Percentiles rank a stretch among this genome's conserved stretches.
phyloP scores from a whole-genome alignment of 2,113 vertebrate species.

The Chaetops frenatus region DNA sequence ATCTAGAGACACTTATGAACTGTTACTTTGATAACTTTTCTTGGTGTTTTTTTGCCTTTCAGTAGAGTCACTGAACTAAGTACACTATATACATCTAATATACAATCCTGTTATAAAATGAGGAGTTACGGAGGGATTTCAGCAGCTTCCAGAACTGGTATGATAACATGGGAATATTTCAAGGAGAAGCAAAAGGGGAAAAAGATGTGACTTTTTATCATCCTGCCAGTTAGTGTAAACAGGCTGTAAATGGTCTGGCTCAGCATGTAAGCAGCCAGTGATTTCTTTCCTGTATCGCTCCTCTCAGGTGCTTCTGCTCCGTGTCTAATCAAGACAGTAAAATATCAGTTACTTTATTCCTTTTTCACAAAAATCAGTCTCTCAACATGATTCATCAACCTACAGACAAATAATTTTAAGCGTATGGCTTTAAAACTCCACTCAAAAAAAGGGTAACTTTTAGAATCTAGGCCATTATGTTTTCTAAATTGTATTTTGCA shows the following conservation, averaged over 20 bases:
- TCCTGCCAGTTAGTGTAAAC: background rate
- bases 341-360: background rate
- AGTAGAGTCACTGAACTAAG: background rate
- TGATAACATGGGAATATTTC: background rate
- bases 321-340: background rate
- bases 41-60: background rate
- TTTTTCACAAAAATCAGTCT: background rate
- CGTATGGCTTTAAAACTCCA: background rate
- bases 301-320: background rate
- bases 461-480: background rate
- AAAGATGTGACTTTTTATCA: background rate
- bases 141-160: background rate
- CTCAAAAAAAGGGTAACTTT: background rate
- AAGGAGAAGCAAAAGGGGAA: background rate
- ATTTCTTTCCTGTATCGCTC: background rate
- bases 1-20: background rate
- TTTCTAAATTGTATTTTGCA: background rate
- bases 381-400: background rate
- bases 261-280: background rate
- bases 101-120: background rate
- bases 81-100: background rate
- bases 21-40: background rate
- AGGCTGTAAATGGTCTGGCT: background rate
- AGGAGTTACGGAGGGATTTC: background rate
- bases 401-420: background rate